Base-by-base conservation (phyloP, 2,113 vertebrate genomes). In the Pseudopipra pipra region DNA sequence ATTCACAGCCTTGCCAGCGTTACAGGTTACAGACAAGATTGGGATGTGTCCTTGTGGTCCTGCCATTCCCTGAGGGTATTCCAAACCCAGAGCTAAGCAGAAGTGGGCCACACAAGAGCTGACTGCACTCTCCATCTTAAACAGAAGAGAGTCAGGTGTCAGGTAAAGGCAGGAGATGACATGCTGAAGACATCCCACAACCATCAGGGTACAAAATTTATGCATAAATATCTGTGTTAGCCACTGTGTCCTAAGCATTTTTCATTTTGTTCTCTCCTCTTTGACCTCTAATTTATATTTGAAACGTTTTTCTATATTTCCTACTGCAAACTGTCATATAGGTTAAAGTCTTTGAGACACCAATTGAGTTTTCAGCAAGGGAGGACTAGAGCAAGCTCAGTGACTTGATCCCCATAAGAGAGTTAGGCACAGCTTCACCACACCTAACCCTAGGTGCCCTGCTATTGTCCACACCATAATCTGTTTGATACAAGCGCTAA, bases 371-470 rank as follows among this genome's bases (percentile, higher is more conserved):
- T 78, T 85, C 52, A 73, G 24, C 0, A 0, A 27, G 23, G 33
- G 17, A 30, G 22, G 19, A 62, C 43, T 66, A 39, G 80, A 91
- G 43, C 59, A 77, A 43, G 71, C 77, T 87, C 47, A 70, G 46
- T 51, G 30, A 70, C 47, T 41, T 63, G 7, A 24, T 66, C 33
- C 5, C 3, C 0, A 0, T 30, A 3, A 62, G 6, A 75, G 52
- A 86, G 56, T 16, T 11, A 13, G 35, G 51, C 59, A 47, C 30
- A 77, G 58, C 58, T 51, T 68, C 74, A 41, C 54, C 73, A 55
- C 41, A 55, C 63, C 62, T 72, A 46, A 62, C 76, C 79, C 39
- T 31, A 46, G 59, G 16, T 24, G 24, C 70, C 83, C 58, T 56
- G 66, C 63, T 85, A 43, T 73, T 75, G 71, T 91, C 65, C 81